These are phyloP conservation scores for Brachyptera risi DNA, from an alignment of 2,888 invertebrate species.

Conservation along the genomic window DNA sequence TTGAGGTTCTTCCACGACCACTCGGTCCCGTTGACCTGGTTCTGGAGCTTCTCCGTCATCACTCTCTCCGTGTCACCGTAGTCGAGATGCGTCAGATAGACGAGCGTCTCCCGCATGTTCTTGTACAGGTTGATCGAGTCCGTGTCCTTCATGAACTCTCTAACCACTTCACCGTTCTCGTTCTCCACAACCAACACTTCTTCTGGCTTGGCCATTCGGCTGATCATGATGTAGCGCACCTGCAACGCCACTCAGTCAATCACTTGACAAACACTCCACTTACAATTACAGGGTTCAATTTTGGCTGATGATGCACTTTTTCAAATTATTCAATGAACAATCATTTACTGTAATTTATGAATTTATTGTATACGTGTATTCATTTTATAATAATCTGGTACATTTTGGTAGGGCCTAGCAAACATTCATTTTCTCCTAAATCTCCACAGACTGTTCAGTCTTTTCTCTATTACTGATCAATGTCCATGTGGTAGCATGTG, in stretches of 20 bases:
- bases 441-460: too few species aligned
- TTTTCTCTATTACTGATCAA: too few species aligned
- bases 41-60: constrained; percentile 97
- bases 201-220: constrained; percentile 99
- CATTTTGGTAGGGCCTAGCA: too few species aligned
- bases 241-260: constrained; percentile 36
- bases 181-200: constrained; percentile 99
- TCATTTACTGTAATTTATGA: too few species aligned
- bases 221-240: constrained; percentile 96
- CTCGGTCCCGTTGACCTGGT: constrained; percentile 96
- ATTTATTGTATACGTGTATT: too few species aligned
- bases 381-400: too few species aligned
- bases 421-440: too few species aligned
- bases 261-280: too few species aligned
- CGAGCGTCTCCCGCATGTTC: constrained; percentile 97
- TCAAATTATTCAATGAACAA: too few species aligned
- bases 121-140: constrained; percentile 99
- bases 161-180: constrained; percentile 98
- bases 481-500: too few species aligned
- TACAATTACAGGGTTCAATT: too few species aligned
- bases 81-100: constrained; percentile 98
- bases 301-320: too few species aligned
- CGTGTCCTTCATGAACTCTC: constrained; percentile 99
- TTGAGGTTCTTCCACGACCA: constrained; percentile 99
- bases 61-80: constrained; percentile 96